phyloP scores from a whole-genome alignment of 2,797 vertebrate genomes.

The Macroramphosus scolopax region DNA sequence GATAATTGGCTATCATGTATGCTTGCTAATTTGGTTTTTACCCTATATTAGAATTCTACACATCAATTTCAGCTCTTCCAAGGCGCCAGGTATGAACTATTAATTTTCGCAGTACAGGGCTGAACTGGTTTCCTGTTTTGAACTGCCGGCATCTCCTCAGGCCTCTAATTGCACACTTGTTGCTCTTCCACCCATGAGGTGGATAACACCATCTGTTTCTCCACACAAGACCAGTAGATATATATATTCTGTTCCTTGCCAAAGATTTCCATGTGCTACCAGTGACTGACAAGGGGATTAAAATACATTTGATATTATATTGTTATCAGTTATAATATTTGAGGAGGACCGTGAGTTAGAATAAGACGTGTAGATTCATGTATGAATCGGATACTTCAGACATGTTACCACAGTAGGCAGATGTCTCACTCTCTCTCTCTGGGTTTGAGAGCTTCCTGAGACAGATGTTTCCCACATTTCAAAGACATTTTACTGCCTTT shows the following conservation, averaged over 20 bases:
- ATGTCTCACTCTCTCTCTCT: constrained; percentile 52
- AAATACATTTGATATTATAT: constrained; percentile 1
- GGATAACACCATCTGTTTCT: constrained; percentile 75
- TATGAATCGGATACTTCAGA: constrained; percentile 8
- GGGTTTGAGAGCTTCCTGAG: constrained; percentile 56
- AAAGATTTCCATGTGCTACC: constrained; percentile 56
- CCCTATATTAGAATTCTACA: constrained; percentile 13
- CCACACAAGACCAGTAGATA: constrained; percentile 61
- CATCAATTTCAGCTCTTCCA: constrained; percentile 11
- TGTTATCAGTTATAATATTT: constrained; percentile 9
- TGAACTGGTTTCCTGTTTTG: constrained; percentile 37
- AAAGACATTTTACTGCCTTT: constrained; percentile 65
- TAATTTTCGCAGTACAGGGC: constrained; percentile 25
- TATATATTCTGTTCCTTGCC: constrained; percentile 58
- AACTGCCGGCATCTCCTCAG: constrained; percentile 50
- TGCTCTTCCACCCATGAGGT: constrained; percentile 50
- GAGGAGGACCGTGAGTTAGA: not conserved
- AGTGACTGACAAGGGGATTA: constrained; percentile 32
- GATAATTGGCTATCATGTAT: constrained; percentile 27
- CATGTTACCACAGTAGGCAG: constrained; percentile 41
- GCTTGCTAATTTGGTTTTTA: constrained; percentile 18
- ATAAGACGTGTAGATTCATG: not conserved
- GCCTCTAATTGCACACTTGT: constrained; percentile 76
- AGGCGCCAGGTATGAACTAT: constrained; percentile 11
- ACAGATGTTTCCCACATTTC: constrained; percentile 77